phyloP scores from a whole-genome alignment of 2,797 vertebrate species.

The Amazonetta brasiliensis region DNA sequence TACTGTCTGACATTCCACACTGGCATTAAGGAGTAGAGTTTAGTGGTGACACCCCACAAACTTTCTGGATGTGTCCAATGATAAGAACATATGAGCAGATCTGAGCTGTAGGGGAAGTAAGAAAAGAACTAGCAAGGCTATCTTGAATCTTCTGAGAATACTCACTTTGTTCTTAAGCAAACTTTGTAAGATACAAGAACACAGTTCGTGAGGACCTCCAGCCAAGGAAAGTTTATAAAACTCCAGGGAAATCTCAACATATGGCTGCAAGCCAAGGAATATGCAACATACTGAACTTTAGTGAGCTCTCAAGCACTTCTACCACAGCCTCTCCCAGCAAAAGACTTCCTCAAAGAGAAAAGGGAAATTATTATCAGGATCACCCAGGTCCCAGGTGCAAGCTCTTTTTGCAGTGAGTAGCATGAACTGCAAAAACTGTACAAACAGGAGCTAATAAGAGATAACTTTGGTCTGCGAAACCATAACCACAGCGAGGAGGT shows the following conservation, averaged over 20 bases:
- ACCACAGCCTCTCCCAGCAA: not conserved
- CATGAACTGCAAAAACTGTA: conserved; percentile 21
- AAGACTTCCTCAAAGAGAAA: not conserved
- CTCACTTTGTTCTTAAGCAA: not conserved
- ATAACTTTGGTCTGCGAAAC: conserved; percentile 41
- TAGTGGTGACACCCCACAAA: not conserved
- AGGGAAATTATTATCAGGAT: not conserved
- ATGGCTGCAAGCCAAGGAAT: not conserved
- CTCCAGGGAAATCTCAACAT: not conserved
- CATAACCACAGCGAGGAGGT: conserved; percentile 50
- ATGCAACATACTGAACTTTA: not conserved
- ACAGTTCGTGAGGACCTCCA: not conserved
- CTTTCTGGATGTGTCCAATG: not conserved
- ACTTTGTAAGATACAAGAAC: not conserved
- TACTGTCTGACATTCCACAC: not conserved
- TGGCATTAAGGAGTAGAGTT: not conserved
- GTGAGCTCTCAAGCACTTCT: not conserved
- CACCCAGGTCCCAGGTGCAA: not conserved
- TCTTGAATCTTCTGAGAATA: not conserved
- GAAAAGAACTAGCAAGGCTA: not conserved
- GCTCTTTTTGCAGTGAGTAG: not conserved
- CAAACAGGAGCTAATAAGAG: conserved; percentile 19
- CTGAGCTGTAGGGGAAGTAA: not conserved
- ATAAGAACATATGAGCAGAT: not conserved
- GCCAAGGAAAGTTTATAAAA: not conserved